phyloP scores from a whole-genome alignment of 1,140 invertebrate genomes.

The Sycophila sp. region DNA sequence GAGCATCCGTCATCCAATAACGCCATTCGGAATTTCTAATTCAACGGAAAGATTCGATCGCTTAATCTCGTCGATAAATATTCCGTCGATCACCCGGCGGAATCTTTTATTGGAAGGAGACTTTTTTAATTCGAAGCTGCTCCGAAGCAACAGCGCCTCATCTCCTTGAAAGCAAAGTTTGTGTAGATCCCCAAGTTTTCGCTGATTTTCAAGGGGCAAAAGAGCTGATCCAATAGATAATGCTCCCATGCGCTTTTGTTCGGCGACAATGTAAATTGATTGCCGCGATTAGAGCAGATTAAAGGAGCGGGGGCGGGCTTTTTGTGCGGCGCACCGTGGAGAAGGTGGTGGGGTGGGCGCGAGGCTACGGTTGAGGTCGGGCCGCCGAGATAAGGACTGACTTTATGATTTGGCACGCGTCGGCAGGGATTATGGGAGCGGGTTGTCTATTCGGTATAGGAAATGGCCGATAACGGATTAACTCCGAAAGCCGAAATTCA shows the following conservation, averaged over 20 bases:
- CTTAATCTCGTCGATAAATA: no score
- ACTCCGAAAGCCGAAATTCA: slow-evolving; percentile 55
- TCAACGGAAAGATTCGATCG: no score
- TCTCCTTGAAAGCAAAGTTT: no score
- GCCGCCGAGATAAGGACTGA: slow-evolving; percentile 18
- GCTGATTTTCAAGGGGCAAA: no score
- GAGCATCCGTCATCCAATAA: no score
- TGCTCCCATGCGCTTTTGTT: neutral
- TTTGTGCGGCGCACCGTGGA: neutral
- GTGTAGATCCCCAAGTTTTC: no score
- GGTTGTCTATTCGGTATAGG: slow-evolving; percentile 37
- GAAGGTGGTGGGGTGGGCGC: neutral
- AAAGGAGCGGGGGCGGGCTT: neutral
- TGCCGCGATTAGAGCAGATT: slow-evolving; percentile 1
- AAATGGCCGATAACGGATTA: slow-evolving; percentile 54
- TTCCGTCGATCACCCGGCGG: no score
- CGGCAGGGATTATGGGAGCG: slow-evolving; percentile 24
- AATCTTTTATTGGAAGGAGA: no score
- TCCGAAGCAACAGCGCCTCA: no score
- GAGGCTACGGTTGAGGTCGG: neutral
- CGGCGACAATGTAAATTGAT: slow-evolving; percentile 17
- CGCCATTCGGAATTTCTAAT: no score
- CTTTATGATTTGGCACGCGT: slow-evolving; percentile 39
- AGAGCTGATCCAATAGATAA: no score
- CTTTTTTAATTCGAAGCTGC: neutral